Conservation (phyloP, 2,113 vertebrate genomes). For the Lontra canadensis region DNA sequence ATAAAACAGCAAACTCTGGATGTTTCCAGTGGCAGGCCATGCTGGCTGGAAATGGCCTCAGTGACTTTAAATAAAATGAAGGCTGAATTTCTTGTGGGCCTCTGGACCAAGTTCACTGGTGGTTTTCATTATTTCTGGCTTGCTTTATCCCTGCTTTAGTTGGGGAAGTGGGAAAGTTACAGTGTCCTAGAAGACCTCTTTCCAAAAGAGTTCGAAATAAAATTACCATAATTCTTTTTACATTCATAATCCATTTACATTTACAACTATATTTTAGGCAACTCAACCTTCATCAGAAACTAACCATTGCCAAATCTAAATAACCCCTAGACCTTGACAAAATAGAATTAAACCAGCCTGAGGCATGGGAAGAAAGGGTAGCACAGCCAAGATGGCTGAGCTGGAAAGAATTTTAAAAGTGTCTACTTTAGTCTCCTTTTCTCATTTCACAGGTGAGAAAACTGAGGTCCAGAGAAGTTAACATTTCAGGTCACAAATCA, state of each 20-base stretch:
- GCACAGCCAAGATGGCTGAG: neutral
- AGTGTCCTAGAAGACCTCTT: neutral
- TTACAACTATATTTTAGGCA: neutral
- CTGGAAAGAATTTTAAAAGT: neutral
- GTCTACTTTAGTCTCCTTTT: neutral
- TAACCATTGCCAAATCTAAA: neutral
- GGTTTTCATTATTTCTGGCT: neutral
- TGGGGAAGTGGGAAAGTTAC: neutral
- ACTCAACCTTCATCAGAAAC: neutral
- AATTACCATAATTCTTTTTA: slow-evolving; percentile 11
- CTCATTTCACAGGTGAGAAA: slow-evolving; percentile 5
- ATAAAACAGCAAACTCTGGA: neutral
- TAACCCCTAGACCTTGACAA: neutral
- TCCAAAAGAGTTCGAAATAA: neutral
- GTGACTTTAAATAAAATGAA: neutral
- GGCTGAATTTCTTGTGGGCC: neutral
- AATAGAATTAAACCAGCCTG: neutral
- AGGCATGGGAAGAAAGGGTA: neutral
- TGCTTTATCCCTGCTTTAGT: neutral
- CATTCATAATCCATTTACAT: slow-evolving; percentile 6
- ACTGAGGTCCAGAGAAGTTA: neutral
- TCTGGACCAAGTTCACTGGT: neutral
- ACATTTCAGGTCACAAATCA: neutral
- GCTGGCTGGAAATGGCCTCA: neutral
- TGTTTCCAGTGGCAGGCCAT: neutral